Conservation (phyloP, 2,888 invertebrate species). For the Cryptocephalus moraei region DNA sequence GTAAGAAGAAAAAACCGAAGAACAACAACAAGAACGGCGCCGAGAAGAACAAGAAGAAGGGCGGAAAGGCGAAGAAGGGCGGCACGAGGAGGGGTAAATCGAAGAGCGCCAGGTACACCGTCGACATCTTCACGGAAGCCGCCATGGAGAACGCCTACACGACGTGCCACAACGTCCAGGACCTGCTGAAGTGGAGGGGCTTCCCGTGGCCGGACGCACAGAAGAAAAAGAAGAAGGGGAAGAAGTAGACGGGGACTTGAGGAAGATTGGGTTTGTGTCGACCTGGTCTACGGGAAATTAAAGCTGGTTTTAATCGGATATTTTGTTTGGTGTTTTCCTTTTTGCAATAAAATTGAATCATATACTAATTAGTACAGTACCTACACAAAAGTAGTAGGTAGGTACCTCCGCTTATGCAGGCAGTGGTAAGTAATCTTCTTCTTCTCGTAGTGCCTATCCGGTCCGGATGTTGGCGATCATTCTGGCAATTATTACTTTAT, state of each 20-base stretch:
- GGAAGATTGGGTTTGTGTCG: no score
- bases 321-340: no score
- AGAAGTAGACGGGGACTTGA: slow-evolving; percentile 14
- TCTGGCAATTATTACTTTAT: no score
- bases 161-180: slow-evolving; percentile 87
- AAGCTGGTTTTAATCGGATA: no score
- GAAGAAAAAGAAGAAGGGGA: slow-evolving; percentile 80
- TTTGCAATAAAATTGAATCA: no score
- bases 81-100: slow-evolving; percentile 21
- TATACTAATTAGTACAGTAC: no score
- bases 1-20: slow-evolving; percentile 22
- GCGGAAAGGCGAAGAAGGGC: slow-evolving; percentile 13
- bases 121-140: slow-evolving; percentile 78
- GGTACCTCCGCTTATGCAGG: no score
- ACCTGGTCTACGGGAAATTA: no score
- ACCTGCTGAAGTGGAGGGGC: slow-evolving; percentile 73
- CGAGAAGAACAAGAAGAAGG: slow-evolving; percentile 17
- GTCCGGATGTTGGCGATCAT: no score
- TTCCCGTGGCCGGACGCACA: slow-evolving; percentile 83
- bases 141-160: slow-evolving; percentile 93
- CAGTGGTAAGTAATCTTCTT: no score
- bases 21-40: slow-evolving; percentile 18
- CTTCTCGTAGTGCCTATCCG: no score
- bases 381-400: no score
- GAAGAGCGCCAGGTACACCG: slow-evolving; percentile 53